phyloP scores from a whole-genome alignment of 2,888 invertebrate genomes.

The Lepidonotus clava region DNA sequence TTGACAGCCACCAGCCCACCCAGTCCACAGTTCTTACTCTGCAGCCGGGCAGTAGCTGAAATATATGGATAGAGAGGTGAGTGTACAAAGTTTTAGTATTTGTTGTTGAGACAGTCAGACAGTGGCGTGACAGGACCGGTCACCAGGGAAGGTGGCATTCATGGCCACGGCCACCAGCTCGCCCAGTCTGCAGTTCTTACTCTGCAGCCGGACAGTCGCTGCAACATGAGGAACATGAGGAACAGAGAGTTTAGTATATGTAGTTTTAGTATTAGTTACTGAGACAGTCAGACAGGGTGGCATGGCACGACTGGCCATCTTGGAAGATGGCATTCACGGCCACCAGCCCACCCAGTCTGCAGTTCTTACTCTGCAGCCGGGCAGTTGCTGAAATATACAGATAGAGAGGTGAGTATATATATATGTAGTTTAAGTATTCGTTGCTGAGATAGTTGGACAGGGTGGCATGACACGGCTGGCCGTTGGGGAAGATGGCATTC shows the following conservation, averaged over 20 bases:
- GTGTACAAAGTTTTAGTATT: no score
- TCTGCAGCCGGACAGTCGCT: constrained; percentile 17
- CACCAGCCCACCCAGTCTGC: constrained; percentile 52
- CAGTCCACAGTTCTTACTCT: constrained; percentile 51
- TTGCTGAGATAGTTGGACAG: constrained; percentile 7
- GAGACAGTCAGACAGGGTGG: constrained; percentile 55
- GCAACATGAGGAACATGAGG: background rate
- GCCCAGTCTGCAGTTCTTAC: constrained; percentile 50
- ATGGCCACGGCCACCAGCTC: constrained; percentile 41
- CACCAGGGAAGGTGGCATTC: constrained; percentile 36
- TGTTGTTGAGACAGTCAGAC: constrained; percentile 54
- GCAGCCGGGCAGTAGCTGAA: constrained; percentile 10
- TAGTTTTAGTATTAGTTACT: no score
- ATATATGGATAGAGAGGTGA: background rate
- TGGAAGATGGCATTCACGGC: constrained; percentile 35
- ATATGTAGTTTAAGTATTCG: no score
- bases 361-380: constrained; percentile 37
- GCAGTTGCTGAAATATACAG: background rate
- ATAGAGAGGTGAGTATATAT: no score
- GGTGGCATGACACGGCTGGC: background rate
- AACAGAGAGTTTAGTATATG: no score
- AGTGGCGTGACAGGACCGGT: constrained; percentile 45
- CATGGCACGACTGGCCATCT: constrained; percentile 31
- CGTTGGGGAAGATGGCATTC: background rate
- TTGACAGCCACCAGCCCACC: constrained; percentile 50